A percentile compares a stretch with the other conserved stretches of the same genome.
Conservation (phyloP, 2,113 vertebrate genomes). For the Megalops atlanticus region DNA sequence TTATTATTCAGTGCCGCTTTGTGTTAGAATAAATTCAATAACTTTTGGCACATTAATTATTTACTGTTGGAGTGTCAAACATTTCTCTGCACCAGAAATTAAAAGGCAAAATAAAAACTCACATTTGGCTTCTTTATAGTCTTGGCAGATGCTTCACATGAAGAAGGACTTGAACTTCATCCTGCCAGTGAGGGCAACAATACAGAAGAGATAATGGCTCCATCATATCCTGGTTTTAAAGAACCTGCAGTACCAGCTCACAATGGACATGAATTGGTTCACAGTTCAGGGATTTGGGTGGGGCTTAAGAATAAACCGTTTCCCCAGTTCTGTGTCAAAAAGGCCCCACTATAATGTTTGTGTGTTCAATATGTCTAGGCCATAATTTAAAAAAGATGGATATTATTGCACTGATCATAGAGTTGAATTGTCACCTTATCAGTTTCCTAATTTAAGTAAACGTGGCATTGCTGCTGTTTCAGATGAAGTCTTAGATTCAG, state of each 20-base stretch:
- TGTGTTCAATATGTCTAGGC: background rate
- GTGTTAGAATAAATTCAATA: background rate
- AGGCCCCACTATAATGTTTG: background rate
- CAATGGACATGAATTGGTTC: slow-evolving; percentile 7
- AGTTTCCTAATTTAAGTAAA: background rate
- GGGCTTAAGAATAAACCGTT: background rate
- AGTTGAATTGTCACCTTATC: slow-evolving; percentile 6
- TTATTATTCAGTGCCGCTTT: background rate
- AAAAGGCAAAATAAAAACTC: background rate
- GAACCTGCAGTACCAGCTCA: background rate
- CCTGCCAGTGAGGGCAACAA: slow-evolving; percentile 73
- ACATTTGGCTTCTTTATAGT: slow-evolving; percentile 66
- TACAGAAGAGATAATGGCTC: slow-evolving; percentile 65
- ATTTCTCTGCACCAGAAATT: background rate
- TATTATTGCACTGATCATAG: slow-evolving; percentile 19
- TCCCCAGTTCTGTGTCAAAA: background rate
- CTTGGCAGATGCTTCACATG: slow-evolving; percentile 71
- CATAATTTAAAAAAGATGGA: background rate
- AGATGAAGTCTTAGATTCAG: background rate
- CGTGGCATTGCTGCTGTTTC: background rate
- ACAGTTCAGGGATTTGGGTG: slow-evolving; percentile 5
- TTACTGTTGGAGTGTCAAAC: background rate
- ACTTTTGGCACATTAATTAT: slow-evolving; percentile 8
- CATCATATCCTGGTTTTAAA: background rate
- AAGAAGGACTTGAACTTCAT: slow-evolving; percentile 83